Percentiles rank a stretch among this genome's conserved stretches.
Conservation (phyloP, 2,797 vertebrate genomes). For the Atherinosoma microstoma region DNA sequence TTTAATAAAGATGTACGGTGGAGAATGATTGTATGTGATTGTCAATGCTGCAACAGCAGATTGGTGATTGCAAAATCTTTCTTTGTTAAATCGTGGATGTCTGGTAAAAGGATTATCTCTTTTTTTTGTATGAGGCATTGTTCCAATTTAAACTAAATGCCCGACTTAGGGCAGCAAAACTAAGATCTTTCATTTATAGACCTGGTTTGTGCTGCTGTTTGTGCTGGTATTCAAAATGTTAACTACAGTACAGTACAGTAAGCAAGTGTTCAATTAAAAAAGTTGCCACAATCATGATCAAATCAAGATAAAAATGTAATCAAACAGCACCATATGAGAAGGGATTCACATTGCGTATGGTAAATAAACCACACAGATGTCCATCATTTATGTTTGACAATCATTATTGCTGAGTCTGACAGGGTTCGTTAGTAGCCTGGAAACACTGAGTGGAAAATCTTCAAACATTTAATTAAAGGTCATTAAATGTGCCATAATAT, state of each 20-base stretch:
- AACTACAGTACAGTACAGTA: neutral
- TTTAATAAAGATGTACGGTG: conserved; percentile 80
- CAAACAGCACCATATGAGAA: neutral
- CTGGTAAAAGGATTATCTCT: neutral
- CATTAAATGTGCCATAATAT: conserved; percentile 57
- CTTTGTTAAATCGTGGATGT: neutral
- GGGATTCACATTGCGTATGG: too few relatives aligned
- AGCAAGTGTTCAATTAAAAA: neutral
- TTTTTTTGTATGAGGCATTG: neutral
- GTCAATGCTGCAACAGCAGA: neutral
- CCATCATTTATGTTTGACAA: conserved; percentile 8
- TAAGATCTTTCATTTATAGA: neutral
- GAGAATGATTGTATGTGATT: conserved; percentile 28
- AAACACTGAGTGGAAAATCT: conserved; percentile 45
- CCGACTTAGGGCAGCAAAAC: neutral
- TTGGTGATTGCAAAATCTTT: neutral
- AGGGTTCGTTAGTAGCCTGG: conserved; percentile 12
- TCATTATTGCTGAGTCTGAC: conserved; percentile 16
- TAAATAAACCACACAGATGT: neutral
- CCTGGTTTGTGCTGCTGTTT: neutral
- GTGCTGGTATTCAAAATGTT: neutral
- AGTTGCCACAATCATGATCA: neutral
- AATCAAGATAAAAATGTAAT: neutral
- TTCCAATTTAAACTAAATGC: neutral
- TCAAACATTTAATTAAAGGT: conserved; percentile 45